Percentiles rank a stretch among this genome's conserved stretches.
phyloP scores from a whole-genome alignment of 2,797 vertebrate genomes.

The Antennarius maculatus region DNA sequence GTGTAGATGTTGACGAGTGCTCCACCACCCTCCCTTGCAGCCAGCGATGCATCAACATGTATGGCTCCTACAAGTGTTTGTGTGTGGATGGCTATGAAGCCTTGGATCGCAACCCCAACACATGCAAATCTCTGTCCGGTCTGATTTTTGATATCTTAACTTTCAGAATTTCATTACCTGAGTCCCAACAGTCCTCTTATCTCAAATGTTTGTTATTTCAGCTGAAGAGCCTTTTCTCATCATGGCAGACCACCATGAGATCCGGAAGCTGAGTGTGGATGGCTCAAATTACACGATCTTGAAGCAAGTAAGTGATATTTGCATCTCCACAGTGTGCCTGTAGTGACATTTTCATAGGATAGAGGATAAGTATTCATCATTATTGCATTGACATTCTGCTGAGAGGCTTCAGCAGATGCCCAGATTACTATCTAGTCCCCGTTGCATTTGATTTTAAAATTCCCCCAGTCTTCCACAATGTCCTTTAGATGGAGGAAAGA shows the following conservation, averaged over 20 bases:
- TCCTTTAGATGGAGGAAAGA: neutral
- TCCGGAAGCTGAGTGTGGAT: conserved; percentile 96
- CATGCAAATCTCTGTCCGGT: conserved; percentile 96
- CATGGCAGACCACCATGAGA: conserved; percentile 98
- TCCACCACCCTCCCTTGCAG: conserved; percentile 93
- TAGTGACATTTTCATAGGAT: neutral
- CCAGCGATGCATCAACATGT: conserved; percentile 96
- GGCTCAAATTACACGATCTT: conserved; percentile 98
- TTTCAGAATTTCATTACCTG: neutral
- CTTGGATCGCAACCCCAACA: conserved; percentile 87
- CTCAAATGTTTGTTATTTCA: conserved; percentile 62
- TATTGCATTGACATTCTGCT: conserved; percentile 5
- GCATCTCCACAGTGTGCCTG: neutral
- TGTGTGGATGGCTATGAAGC: conserved; percentile 94
- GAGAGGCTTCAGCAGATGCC: neutral
- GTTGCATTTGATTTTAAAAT: neutral
- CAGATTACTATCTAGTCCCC: neutral
- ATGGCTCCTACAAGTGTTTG: conserved; percentile 94
- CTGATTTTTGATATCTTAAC: neutral
- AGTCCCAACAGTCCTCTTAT: conserved; percentile 11
- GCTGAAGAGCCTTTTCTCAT: conserved; percentile 97
- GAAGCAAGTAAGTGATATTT: conserved; percentile 87
- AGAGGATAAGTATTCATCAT: neutral
- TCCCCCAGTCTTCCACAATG: neutral
- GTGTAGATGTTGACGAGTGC: conserved; percentile 95